A percentile compares a stretch with the other conserved stretches of the same genome.
These are phyloP conservation scores for Theretra japonica DNA, from an alignment of 2,888 invertebrate genomes.

Conservation along the genomic window DNA sequence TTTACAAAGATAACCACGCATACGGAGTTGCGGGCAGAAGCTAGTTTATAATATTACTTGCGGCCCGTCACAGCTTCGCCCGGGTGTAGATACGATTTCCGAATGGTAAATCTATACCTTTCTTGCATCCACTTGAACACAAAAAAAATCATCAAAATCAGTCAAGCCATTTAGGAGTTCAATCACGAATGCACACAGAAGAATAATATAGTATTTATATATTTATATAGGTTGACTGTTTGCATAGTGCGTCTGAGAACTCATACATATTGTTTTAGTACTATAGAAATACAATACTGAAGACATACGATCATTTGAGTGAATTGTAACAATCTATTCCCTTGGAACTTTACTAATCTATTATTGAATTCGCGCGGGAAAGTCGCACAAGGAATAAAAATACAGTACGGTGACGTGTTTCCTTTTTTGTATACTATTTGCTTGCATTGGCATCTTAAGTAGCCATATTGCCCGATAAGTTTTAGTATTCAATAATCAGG, in stretches of 20 bases:
- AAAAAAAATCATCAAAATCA: too few species aligned
- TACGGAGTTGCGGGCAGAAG: too few species aligned
- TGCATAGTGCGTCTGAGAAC: background rate
- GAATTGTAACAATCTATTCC: background rate
- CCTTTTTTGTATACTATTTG: background rate
- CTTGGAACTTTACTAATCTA: background rate
- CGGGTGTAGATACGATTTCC: too few species aligned
- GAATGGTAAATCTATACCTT: too few species aligned
- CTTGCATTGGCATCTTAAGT: background rate
- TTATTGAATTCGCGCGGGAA: background rate
- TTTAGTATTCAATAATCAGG: too few species aligned
- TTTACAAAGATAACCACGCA: too few species aligned
- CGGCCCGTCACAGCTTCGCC: too few species aligned
- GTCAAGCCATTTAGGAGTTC: too few species aligned
- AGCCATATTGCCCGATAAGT: background rate
- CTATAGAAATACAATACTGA: constrained; percentile 3
- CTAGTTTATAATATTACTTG: too few species aligned
- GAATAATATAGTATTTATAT: too few species aligned
- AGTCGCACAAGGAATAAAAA: background rate
- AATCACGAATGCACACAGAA: too few species aligned
- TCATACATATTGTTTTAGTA: background rate
- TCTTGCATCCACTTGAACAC: too few species aligned
- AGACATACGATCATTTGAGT: background rate
- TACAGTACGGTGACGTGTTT: background rate
- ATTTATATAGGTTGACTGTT: background rate